Evolutionary conservation across 2,888 invertebrate species (phyloP), one percentile per base, ranked within the genome.

Genomic region (Troides aeacus): DNA sequence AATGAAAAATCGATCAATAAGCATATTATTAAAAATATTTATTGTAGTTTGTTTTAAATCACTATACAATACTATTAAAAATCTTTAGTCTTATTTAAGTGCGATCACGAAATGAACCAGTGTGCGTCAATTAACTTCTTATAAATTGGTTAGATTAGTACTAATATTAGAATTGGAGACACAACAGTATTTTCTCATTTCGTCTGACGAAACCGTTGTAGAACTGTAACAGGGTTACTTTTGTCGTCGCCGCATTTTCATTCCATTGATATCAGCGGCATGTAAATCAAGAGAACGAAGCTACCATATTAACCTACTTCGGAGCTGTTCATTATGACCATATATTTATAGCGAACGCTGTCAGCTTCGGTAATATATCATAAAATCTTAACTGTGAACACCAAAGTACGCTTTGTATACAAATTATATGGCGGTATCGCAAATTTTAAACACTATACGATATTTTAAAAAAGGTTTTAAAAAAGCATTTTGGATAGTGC

Each of bases 281-380:
- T 39, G 42, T 62, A 62, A 62, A 67, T 67, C 57, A 42, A 67
- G 30, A 63, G 53, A 59, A 36, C 21, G 53, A 59, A 68, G 36
- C 39, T 64, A 36, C 53, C 59, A 58, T 18, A 68, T 68, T 68
- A 68, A 63, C 64, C 68, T 53, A 64, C 50, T 68, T 64, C 30
- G 57, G 18, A 63, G 23, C 12, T 12, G 36, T 57, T 63, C 63
- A 68, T 64, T 57, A 53, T 60, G 53, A 21, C 7, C 36, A 46
- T 59, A 60, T 68, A 64, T 68, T 68, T 39, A 64, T 68, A 59
- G 30, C 62, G 8, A 8, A 2, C 57, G 23, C 50, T 36, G 62
- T 50, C 63, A 68, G 46, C 64, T 42, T 69, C 24, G 30, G 56
- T 56, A 21, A 30, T 62, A 15, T 23, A 23, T 67, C 42, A 58